phyloP scores from a whole-genome alignment of 2,888 invertebrate species.

The Seladonia tumulorum region DNA sequence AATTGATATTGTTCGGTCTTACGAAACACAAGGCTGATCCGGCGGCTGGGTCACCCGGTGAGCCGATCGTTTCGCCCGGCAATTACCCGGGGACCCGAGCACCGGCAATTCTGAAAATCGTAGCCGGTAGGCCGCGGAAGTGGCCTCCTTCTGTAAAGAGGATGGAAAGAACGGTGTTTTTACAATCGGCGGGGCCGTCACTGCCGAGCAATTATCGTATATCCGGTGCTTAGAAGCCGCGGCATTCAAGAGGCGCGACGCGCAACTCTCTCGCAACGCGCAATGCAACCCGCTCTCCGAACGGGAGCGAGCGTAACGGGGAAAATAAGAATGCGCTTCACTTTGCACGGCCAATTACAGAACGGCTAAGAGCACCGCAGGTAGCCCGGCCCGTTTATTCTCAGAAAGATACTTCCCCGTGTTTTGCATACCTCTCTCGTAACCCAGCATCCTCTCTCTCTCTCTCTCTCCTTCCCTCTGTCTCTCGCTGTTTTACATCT shows the following conservation, averaged over 20 bases:
- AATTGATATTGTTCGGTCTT: neutral
- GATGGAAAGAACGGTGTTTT: conserved; percentile 52
- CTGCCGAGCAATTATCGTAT: conserved; percentile 69
- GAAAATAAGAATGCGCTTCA: conserved; percentile 69
- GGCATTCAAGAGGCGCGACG: conserved; percentile 59
- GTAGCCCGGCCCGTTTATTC: conserved; percentile 60
- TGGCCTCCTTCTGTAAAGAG: conserved; percentile 24
- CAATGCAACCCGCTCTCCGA: conserved; percentile 45
- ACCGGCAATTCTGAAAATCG: conserved; percentile 53
- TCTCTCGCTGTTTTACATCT: conserved; percentile 1
- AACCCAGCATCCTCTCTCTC: conserved; percentile 9
- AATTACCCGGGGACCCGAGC: conserved; percentile 43
- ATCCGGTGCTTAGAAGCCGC: conserved; percentile 69
- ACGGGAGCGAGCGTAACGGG: conserved; percentile 50
- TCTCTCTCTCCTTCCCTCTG: conserved; percentile 24
- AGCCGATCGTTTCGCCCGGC: conserved; percentile 55
- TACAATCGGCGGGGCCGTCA: conserved; percentile 58
- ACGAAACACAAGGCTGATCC: neutral
- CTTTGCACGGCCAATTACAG: conserved; percentile 71
- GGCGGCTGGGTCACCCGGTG: conserved; percentile 16
- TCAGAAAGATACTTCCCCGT: conserved; percentile 67
- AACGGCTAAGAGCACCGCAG: conserved; percentile 60
- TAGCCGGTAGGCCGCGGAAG: conserved; percentile 40
- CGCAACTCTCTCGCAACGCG: conserved; percentile 14
- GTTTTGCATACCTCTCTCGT: conserved; percentile 63